A percentile compares a stretch with the other conserved stretches of the same genome.
These are phyloP conservation scores for Sternarchorhynchus goeldii DNA, from an alignment of 2,797 vertebrate genomes.

Conservation along the genomic window DNA sequence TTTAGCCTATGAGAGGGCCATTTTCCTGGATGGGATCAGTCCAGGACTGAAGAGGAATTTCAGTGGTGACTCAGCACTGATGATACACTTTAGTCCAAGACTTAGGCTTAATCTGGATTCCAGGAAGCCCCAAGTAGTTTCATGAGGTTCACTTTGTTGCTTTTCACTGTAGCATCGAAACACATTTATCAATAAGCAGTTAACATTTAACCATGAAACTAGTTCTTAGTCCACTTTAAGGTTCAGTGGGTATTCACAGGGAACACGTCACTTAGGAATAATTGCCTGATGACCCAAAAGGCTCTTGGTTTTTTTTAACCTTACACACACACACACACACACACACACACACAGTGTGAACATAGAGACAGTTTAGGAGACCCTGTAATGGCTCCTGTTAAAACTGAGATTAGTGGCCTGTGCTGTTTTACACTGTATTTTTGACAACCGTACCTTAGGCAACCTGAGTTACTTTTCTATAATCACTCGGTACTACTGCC, in stretches of 20 bases:
- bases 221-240: constrained; percentile 17
- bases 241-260: constrained; percentile 2
- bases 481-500: constrained; percentile 43
- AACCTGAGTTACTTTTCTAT: constrained; percentile 24
- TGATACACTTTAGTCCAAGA: no score
- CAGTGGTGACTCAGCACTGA: no score
- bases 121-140: neutral
- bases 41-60: no score
- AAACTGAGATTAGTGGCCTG: constrained; percentile 14
- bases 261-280: neutral
- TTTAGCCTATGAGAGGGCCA: neutral
- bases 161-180: constrained; percentile 37
- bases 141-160: constrained; percentile 21
- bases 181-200: neutral
- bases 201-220: neutral
- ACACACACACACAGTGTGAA: no score
- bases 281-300: neutral
- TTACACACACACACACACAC: neutral
- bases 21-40: no score
- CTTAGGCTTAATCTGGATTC: no score
- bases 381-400: constrained; percentile 15
- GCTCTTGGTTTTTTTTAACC: constrained; percentile 21
- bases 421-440: constrained; percentile 43
- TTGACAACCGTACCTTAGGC: constrained; percentile 40
- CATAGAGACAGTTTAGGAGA: neutral